These are phyloP conservation scores for Camponotus vicinus DNA, from an alignment of 1,140 invertebrate species.

Conservation along the genomic window DNA sequence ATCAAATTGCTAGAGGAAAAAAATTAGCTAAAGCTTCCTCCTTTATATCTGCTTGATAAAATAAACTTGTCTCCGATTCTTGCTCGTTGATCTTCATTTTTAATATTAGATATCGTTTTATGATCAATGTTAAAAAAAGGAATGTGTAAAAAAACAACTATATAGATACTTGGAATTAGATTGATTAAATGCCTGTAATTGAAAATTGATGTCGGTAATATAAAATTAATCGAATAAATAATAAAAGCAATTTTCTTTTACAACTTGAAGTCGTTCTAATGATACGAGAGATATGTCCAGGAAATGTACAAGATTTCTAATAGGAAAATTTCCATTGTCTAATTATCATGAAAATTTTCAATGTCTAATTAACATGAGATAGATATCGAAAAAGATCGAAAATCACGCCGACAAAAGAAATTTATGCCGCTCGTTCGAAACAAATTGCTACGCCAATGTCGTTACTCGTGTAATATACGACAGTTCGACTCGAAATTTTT, in stretches of 20 bases:
- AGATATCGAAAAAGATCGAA: not conserved
- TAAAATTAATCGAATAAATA: not conserved
- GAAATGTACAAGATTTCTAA: not conserved
- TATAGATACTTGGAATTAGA: slow-evolving; percentile 5
- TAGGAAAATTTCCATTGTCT: not conserved
- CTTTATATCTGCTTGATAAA: slow-evolving; percentile 17
- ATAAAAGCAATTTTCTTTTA: no score
- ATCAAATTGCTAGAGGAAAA: slow-evolving; percentile 16
- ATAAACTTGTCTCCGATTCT: not conserved
- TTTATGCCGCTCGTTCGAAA: not conserved
- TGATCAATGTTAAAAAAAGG: not conserved
- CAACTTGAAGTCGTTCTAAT: not conserved
- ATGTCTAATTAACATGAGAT: not conserved
- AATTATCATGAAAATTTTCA: not conserved
- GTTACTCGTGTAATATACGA: slow-evolving; percentile 16
- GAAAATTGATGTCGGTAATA: not conserved
- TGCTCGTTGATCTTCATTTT: slow-evolving; percentile 4
- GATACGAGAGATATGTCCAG: not conserved
- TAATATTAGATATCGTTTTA: slow-evolving; percentile 24
- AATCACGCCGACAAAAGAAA: not conserved
- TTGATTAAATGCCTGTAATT: not conserved
- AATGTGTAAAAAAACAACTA: not conserved
- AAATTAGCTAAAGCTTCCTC: slow-evolving; percentile 15
- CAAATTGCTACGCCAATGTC: slow-evolving; percentile 32
- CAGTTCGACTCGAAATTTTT: slow-evolving; percentile 26